Evolutionary conservation across 2,888 invertebrate genomes (phyloP).

Genomic region (Chrysodeixis includens): DNA sequence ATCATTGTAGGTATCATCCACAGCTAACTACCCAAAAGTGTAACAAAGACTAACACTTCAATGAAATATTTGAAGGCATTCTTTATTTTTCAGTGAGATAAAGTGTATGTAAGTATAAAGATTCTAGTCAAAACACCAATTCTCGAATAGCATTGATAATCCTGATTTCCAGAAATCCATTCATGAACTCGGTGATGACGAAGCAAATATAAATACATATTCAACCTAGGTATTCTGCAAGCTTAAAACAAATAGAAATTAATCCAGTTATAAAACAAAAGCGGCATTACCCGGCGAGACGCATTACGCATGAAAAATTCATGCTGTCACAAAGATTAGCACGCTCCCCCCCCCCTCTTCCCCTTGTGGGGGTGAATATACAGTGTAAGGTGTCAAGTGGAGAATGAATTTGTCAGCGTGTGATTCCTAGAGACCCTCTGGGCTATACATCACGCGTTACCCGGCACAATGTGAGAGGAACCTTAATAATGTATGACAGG

Average conservation of each 20-base stretch:
- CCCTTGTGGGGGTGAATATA: constrained; percentile 49
- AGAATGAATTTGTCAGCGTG: constrained; percentile 83
- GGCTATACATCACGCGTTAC: constrained; percentile 70
- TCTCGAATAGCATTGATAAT: too few species aligned
- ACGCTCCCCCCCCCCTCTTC: constrained; percentile 45
- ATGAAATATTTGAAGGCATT: too few species aligned
- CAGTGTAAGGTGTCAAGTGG: constrained; percentile 75
- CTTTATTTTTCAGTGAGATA: too few species aligned
- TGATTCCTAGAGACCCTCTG: constrained; percentile 76
- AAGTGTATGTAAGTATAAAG: too few species aligned
- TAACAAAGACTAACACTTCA: too few species aligned
- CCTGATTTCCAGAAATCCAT: too few species aligned
- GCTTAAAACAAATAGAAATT: neutral
- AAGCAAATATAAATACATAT: too few species aligned
- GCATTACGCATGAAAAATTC: constrained; percentile 62
- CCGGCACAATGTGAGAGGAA: constrained; percentile 48
- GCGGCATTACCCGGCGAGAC: constrained; percentile 45
- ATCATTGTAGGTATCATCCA: too few species aligned
- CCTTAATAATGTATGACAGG: constrained; percentile 47
- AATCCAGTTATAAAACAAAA: constrained; percentile 19
- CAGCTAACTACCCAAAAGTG: too few species aligned
- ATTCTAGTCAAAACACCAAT: too few species aligned
- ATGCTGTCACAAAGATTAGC: constrained; percentile 66
- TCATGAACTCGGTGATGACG: too few species aligned
- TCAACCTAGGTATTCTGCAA: too few species aligned